Evolutionary conservation across 1,140 invertebrate species (phyloP).

Genomic region (Hydropsyche tenuis): DNA sequence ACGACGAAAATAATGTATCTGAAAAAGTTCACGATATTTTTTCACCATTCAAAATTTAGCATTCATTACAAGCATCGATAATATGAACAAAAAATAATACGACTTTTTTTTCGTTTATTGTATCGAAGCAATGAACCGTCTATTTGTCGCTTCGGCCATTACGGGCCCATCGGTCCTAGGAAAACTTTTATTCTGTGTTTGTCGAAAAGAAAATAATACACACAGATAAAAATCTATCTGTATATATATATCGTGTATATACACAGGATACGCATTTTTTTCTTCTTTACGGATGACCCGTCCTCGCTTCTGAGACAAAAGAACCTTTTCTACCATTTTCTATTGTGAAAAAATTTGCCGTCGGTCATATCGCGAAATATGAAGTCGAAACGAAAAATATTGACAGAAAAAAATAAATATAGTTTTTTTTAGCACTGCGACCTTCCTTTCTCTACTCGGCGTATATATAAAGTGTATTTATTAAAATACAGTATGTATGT

Average conservation of each 20-base stretch:
- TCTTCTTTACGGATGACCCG: constrained; percentile 19
- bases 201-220: constrained; percentile 17
- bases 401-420: background rate
- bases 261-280: constrained; percentile 1
- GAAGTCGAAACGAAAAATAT: constrained; percentile 16
- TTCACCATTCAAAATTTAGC: too few relatives aligned
- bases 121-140: constrained; percentile 1
- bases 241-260: too few relatives aligned
- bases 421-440: too few relatives aligned
- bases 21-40: too few relatives aligned
- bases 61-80: background rate
- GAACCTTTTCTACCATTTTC: constrained; percentile 15
- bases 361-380: constrained; percentile 19
- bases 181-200: constrained; percentile 10
- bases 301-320: constrained; percentile 16
- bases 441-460: too few relatives aligned
- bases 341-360: constrained; percentile 7
- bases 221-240: too few relatives aligned
- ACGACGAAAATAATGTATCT: too few relatives aligned
- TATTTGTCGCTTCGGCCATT: constrained; percentile 10
- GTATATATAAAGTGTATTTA: too few relatives aligned
- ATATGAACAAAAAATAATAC: background rate
- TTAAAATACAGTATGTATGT: too few relatives aligned
- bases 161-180: background rate
- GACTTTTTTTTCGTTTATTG: background rate